phyloP scores from a whole-genome alignment of 2,797 vertebrate genomes.

The Simalia tracyae region DNA sequence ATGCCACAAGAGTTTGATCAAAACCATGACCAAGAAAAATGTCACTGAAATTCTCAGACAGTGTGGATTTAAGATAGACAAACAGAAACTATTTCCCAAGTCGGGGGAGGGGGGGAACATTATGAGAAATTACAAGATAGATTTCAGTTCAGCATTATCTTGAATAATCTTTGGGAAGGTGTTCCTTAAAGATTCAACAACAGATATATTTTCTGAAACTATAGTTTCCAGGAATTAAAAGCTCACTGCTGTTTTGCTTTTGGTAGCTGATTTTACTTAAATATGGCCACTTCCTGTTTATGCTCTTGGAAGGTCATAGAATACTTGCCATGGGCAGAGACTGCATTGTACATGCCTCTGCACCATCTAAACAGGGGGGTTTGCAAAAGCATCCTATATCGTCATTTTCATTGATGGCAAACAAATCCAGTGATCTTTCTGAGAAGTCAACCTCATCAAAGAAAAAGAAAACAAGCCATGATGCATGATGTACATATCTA shows the following conservation, averaged over 20 bases:
- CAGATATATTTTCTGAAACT: neutral
- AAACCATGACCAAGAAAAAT: no score
- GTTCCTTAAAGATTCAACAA: no score
- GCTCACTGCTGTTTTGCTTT: neutral
- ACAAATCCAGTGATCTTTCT: neutral
- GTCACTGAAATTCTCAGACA: no score
- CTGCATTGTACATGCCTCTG: neutral
- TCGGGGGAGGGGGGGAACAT: no score
- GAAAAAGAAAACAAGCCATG: no score
- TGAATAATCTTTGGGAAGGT: no score
- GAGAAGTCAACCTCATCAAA: no score
- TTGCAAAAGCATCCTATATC: neutral
- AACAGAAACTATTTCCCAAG: neutral
- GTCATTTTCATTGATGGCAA: neutral
- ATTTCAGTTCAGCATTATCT: no score
- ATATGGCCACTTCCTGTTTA: neutral
- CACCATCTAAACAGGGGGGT: neutral
- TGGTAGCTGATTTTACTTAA: neutral
- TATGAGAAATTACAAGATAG: no score
- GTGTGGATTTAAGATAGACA: neutral
- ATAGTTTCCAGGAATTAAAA: neutral
- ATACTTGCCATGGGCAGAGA: neutral
- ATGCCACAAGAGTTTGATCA: no score
- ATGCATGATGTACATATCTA: no score
- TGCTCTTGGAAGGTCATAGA: neutral